Evolutionary conservation across 2,888 invertebrate species (phyloP), one percentile per base, ranked within the genome.

Genomic region (Sphaeridia pumilis): DNA sequence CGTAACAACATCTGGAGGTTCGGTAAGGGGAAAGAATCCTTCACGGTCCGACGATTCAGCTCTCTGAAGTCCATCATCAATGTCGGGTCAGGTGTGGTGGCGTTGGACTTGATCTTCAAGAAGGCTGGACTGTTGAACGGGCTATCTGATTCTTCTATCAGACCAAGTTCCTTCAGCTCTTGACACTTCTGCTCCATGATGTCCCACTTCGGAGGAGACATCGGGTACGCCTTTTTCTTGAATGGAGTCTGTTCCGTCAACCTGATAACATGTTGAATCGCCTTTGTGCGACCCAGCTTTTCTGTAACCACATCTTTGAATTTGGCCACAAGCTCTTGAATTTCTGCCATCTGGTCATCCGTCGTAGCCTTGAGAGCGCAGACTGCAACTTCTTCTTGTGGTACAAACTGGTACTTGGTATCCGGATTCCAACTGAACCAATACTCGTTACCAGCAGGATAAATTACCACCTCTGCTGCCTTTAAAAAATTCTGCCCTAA

Each of bases 21-120:
- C 1, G 70, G 68, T 50, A 70, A 58, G 0, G 69, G 69, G 49
- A 66, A 69, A 2, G 59, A 48, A 46, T 69, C 67, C 17, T 67
- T 65, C 1, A 63, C 49, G 1, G 67, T 68, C 1, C 54, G 52
- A 4, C 57, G 56, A 42, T 68, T 69, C 12, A 70, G 49, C 25
- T 47, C 54, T 2, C 67, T 47, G 49, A 59, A 68, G 46, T 67
- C 67, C 1, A 65, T 61, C 31, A 31, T 31, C 10, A 12, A 14
- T 20, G 38, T 7, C 17, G 7, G 7, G 7, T 38, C 17, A 38
- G 7, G 5, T 5, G 5, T 5, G 17, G 38, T 7, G 14, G 31
- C 14, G 38, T 38, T 5, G 38, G 38, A 5, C 38, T 38, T 38
- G 17, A 17, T 38, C 17, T 38, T 38, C 17, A 38, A 17, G 17